phyloP scores from a whole-genome alignment of 2,113 vertebrate species.

The Petroica traversi region DNA sequence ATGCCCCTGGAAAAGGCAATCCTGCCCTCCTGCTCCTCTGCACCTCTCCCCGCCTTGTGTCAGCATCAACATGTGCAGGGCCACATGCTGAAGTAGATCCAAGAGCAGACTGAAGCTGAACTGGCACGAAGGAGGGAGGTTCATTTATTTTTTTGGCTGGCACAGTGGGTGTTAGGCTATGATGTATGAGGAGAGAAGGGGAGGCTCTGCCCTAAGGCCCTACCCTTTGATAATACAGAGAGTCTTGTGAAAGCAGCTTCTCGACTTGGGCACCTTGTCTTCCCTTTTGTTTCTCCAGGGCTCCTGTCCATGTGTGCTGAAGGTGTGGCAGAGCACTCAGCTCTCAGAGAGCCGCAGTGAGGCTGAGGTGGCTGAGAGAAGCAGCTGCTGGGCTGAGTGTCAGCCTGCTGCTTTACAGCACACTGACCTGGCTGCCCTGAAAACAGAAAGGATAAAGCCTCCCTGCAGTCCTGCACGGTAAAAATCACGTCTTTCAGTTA shows the following conservation, averaged over 20 bases:
- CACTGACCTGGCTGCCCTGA: rapidly evolving
- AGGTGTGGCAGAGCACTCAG: not conserved
- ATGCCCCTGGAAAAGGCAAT: not conserved
- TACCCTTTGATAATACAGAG: not conserved
- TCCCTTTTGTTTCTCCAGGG: not conserved
- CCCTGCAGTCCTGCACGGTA: not conserved
- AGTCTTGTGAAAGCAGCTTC: not conserved
- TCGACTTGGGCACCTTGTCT: not conserved
- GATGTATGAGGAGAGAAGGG: not conserved
- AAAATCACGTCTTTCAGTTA: not conserved
- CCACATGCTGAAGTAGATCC: not conserved
- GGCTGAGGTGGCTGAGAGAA: not conserved
- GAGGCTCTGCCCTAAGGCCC: not conserved
- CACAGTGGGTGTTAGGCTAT: not conserved
- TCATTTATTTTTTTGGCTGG: not conserved
- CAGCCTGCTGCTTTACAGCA: not conserved
- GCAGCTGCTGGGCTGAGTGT: not conserved
- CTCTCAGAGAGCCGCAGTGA: not conserved
- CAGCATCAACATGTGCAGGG: not conserved
- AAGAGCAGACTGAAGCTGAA: not conserved
- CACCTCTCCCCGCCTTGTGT: not conserved
- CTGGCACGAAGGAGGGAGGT: not conserved
- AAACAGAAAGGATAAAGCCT: not conserved
- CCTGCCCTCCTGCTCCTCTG: not conserved
- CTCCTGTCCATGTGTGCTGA: not conserved